A percentile compares a stretch with the other conserved stretches of the same genome.
These are phyloP conservation scores for Apantesis nais DNA, from an alignment of 2,888 invertebrate species.

Conservation along the genomic window DNA sequence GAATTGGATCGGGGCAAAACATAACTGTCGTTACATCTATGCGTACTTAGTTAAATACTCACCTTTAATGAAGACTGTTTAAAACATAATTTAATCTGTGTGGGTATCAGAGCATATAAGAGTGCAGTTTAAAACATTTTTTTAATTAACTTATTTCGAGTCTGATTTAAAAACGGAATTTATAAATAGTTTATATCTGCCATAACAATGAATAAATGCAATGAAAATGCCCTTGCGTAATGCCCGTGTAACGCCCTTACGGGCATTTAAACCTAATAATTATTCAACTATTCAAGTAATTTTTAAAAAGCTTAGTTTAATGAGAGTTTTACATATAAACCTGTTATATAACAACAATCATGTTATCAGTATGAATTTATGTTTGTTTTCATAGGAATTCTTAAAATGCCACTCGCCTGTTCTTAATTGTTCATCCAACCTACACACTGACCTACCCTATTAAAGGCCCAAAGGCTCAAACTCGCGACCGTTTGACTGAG, in stretches of 20 bases:
- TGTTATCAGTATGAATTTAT: no score
- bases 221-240: no score
- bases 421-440: no score
- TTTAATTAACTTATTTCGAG: conserved; percentile 1
- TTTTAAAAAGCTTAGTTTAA: background rate
- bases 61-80: background rate
- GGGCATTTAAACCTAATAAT: background rate
- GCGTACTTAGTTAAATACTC: background rate
- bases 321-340: background rate
- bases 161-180: background rate
- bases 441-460: no score
- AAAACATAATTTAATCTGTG: background rate
- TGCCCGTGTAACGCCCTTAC: background rate
- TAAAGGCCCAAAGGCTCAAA: no score
- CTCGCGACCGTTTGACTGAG: no score
- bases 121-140: conserved; percentile 24
- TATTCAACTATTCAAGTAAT: background rate
- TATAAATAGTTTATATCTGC: background rate
- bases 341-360: background rate
- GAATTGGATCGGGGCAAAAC: background rate
- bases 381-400: no score
- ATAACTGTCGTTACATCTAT: background rate
- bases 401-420: no score
- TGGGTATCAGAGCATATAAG: conserved; percentile 28
- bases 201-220: background rate